Conservation (phyloP, 2,113 vertebrate genomes). For the Scomber scombrus region DNA sequence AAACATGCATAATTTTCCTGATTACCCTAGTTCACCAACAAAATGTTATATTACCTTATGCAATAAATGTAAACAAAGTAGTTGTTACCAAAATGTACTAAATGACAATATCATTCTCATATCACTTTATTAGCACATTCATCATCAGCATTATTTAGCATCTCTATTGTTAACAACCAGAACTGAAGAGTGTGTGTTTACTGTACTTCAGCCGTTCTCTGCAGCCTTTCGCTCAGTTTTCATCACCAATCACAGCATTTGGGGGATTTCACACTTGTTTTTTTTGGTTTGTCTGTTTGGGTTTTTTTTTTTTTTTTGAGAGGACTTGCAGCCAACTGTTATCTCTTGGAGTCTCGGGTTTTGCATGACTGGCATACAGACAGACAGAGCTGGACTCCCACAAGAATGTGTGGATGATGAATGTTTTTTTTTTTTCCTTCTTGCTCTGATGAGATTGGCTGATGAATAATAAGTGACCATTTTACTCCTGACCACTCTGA, state of each 20-base stretch:
- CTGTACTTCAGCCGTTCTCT: not conserved
- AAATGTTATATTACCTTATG: too few relatives aligned
- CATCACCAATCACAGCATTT: not conserved
- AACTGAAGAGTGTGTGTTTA: not conserved
- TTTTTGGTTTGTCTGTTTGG: too few relatives aligned
- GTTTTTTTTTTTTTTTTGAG: not conserved
- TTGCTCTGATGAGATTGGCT: slow-evolving; percentile 33
- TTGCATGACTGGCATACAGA: slow-evolving; percentile 49
- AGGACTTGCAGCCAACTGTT: slow-evolving; percentile 2
- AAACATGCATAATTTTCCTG: too few relatives aligned
- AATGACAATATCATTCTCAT: too few relatives aligned
- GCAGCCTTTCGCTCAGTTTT: not conserved
- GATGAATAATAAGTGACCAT: slow-evolving; percentile 64
- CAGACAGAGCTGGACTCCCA: slow-evolving; percentile 27
- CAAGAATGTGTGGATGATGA: slow-evolving; percentile 57
- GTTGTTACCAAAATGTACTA: too few relatives aligned
- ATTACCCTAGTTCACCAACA: too few relatives aligned
- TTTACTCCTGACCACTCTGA: slow-evolving; percentile 42
- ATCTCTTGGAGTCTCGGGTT: slow-evolving; percentile 16
- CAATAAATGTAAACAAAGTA: too few relatives aligned
- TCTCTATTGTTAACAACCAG: too few relatives aligned
- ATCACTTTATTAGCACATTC: too few relatives aligned
- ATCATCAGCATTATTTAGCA: too few relatives aligned
- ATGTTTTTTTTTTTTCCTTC: slow-evolving; percentile 48
- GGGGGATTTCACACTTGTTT: too few relatives aligned